These are phyloP conservation scores for Urocolius indicus DNA, from an alignment of 2,113 vertebrate species.

Conservation along the genomic window DNA sequence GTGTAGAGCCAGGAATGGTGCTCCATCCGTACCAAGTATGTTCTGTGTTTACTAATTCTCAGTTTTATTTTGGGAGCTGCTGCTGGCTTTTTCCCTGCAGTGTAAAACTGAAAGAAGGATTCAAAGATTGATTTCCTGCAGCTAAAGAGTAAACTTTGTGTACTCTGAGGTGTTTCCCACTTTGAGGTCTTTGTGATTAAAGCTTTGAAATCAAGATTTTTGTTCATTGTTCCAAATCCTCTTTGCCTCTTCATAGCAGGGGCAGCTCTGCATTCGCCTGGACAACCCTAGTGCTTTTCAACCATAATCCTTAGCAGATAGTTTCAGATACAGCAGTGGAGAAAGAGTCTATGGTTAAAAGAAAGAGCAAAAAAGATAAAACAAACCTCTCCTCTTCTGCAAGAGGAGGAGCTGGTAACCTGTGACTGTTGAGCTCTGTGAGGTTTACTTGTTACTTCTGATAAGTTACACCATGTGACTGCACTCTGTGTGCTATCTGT, in stretches of 20 bases:
- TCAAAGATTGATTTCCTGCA: background rate
- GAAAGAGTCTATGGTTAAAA: background rate
- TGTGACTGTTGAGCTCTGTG: background rate
- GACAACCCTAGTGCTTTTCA: background rate
- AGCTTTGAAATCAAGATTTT: background rate
- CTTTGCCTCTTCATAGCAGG: background rate
- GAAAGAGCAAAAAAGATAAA: background rate
- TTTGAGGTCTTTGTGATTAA: background rate
- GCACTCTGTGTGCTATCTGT: rapidly evolving
- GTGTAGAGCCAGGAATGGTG: background rate
- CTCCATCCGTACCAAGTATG: background rate
- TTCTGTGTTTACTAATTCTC: background rate
- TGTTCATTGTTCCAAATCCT: background rate
- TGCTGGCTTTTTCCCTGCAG: background rate
- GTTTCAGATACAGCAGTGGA: background rate
- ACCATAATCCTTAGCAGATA: background rate
- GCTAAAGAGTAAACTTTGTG: background rate
- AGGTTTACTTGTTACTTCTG: background rate
- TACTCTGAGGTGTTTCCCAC: background rate
- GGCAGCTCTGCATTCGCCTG: background rate
- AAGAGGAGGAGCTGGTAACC: background rate
- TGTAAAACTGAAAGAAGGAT: background rate
- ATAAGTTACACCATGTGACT: rapidly evolving
- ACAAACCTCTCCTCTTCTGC: background rate
- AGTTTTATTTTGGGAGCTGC: background rate